phyloP scores from a whole-genome alignment of 1,140 invertebrate genomes.

The Scaptomyza pallida region DNA sequence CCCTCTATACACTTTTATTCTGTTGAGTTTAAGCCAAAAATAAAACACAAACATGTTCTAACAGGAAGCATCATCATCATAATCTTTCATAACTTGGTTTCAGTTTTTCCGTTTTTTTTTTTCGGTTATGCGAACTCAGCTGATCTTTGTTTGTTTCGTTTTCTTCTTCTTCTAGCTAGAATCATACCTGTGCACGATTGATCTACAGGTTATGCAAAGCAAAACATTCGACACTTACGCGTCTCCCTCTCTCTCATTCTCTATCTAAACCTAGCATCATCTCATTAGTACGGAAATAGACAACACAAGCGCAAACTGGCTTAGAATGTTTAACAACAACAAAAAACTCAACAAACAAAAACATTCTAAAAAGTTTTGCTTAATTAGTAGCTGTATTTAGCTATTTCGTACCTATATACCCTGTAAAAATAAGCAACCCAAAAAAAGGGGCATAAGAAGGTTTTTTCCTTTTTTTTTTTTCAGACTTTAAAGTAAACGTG shows the following conservation, averaged over 20 bases:
- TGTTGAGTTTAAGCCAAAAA: constrained; percentile 33
- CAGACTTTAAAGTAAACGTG: neutral
- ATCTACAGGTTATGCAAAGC: constrained; percentile 21
- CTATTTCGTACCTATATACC: too few relatives aligned
- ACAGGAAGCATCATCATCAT: constrained; percentile 56
- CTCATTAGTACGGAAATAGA: neutral
- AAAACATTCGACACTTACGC: neutral
- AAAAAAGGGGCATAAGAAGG: too few relatives aligned
- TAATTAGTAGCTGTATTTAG: neutral
- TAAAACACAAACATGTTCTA: constrained; percentile 65
- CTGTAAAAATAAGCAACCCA: too few relatives aligned
- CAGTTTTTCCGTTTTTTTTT: constrained; percentile 19
- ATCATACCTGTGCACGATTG: neutral
- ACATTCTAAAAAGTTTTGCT: neutral
- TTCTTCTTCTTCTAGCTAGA: neutral
- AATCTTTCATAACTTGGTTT: constrained; percentile 47
- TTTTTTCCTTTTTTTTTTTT: too few relatives aligned
- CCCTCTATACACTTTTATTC: neutral
- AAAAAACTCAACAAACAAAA: too few relatives aligned
- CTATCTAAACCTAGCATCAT: neutral
- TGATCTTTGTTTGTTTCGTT: constrained; percentile 15
- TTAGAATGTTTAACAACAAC: neutral
- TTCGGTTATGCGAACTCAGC: constrained; percentile 5
- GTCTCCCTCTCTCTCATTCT: neutral
- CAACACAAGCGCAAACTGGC: neutral